These are phyloP conservation scores for Hydractinia echinata DNA, from an alignment of 30 jellyfish, hydroid and myxozoan species.

Conservation along the genomic window DNA sequence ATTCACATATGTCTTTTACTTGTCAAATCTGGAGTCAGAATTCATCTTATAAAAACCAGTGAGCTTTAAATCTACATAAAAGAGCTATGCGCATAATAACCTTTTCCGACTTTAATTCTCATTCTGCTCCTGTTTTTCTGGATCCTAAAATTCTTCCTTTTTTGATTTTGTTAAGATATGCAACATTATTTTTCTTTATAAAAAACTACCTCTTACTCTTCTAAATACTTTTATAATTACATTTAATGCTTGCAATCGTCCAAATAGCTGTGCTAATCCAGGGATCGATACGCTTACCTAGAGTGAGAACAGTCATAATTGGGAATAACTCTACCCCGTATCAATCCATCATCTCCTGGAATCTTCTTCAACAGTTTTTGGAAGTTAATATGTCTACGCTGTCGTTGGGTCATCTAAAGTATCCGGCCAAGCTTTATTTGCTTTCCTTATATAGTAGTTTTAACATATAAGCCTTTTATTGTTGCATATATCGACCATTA, in stretches of 20 bases:
- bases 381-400: neutral
- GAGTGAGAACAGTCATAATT: neutral
- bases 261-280: neutral
- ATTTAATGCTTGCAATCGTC: constrained; percentile 12
- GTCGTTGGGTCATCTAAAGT: neutral
- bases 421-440: neutral
- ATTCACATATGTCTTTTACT: neutral
- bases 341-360: constrained; percentile 1
- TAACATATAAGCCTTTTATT: neutral
- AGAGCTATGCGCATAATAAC: neutral
- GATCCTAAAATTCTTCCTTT: neutral
- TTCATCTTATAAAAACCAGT: neutral
- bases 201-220: neutral
- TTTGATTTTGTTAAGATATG: neutral
- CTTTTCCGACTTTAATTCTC: neutral
- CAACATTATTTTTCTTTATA: neutral
- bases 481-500: neutral
- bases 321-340: constrained; percentile 1
- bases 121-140: neutral
- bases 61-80: neutral
- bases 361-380: neutral
- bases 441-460: neutral
- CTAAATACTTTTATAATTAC: neutral
- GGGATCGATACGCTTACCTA: too few species aligned
- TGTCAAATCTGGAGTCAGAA: neutral